Evolutionary conservation across 2,113 vertebrate species (phyloP).

Genomic region (Aptenodytes patagonicus): DNA sequence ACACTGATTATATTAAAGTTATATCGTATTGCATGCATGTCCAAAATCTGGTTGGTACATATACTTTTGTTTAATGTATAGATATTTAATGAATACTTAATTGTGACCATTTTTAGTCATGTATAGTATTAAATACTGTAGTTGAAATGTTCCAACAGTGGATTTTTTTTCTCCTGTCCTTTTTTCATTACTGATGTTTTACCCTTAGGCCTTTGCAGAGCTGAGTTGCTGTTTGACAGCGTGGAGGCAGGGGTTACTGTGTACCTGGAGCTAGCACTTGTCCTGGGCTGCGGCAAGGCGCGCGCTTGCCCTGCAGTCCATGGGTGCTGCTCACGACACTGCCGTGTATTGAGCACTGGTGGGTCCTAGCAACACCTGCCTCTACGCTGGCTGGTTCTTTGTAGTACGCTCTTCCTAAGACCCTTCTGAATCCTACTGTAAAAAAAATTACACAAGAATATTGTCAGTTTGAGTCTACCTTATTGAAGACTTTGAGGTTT

Average conservation of each 20-base stretch:
- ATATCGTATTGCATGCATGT: neutral
- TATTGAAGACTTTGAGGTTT: neutral
- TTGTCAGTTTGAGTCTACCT: neutral
- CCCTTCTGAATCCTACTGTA: neutral
- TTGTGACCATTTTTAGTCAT: neutral
- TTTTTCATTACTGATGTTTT: neutral
- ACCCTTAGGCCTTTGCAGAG: neutral
- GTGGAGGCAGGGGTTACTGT: neutral
- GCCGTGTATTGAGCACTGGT: neutral
- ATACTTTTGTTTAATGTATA: neutral
- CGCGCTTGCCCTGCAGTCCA: rapidly evolving
- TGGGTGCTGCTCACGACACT: rapidly evolving
- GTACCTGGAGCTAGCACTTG: neutral
- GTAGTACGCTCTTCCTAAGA: neutral
- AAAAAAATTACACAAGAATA: neutral
- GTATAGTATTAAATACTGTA: neutral
- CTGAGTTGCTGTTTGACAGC: neutral
- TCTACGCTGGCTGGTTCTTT: neutral
- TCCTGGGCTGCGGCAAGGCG: neutral
- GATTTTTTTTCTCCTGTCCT: neutral
- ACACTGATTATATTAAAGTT: neutral
- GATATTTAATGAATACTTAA: neutral
- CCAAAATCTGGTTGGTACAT: neutral
- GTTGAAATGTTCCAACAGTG: neutral
- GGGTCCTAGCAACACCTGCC: neutral